Evolutionary conservation across 2,888 invertebrate species (phyloP), one percentile per base, ranked within the genome.

Genomic region (Drosophila bunnanda): DNA sequence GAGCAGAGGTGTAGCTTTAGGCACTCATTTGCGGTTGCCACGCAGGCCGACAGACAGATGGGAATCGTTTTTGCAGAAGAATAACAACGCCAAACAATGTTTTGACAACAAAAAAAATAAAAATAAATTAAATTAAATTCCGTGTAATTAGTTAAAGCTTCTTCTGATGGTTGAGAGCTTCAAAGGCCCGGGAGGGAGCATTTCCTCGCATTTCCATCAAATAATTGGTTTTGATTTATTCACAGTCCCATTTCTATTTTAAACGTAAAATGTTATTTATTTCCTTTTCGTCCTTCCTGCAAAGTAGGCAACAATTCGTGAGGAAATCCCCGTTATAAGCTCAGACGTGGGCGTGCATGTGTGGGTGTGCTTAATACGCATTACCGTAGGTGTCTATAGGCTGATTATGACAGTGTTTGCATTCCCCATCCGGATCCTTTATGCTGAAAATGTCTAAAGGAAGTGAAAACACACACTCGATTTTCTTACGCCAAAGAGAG

Each of bases 11-110:
- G 62, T 57, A 61, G 70, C 57, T 62, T 67, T 54, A 52, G 54
- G 74, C 74, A 81, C 70, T 75, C 85, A 81, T 84, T 81, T 69
- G 58, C 82, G 73, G 79, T 75, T 77, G 70, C 79, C 67, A 64
- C 68, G 72, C 72, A 59, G 66, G 70, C 72, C 59, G 67, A 36
- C 58, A 53, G 67, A 32, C 57, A 53, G 61, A 53, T 70, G 72
- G 36, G 17, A 25, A 39, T 48, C 64, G 32, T 20, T 9, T 64
- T 64, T 6, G n/a, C 25, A 64, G 34, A 5, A 4, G 48, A 20
- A 41, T 28, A 41, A 64, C 64, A 34, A 41, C n/a, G 13, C n/a
- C n/a, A 28, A 13, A 53, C 17, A 39, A 36, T 25, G 36, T 28
- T 30, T 20, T 28, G 30, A 17, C n/a, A 38, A 25, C 34, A 41